Base-by-base conservation (phyloP, 2,113 vertebrate genomes). In the Rattus rattus region DNA sequence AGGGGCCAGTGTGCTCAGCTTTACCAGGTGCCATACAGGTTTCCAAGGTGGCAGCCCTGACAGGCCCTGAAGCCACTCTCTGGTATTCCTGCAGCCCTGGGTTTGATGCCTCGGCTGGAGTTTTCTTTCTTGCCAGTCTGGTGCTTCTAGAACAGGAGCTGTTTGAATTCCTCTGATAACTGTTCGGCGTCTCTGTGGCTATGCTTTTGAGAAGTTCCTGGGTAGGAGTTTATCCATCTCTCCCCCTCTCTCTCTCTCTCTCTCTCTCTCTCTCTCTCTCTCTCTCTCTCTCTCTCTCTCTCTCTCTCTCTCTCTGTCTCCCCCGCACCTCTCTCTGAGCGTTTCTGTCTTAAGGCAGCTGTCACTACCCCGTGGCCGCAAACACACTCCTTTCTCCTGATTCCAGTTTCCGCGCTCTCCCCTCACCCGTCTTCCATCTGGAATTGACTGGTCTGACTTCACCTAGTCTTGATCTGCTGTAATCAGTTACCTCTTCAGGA, bases 11-110 rank as follows among this genome's bases (percentile, higher is more conserved):
- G 39, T 30, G 59, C 81, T 19, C 14, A 19, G n/a, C 39, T 47
- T 85, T 63, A 28, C 81, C 54, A 56, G 49, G 7, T 5, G 17
- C 13, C 86, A 9, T n/a, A 69, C 13, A 52, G 0, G 22, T 43
- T 65, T 26, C 76, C 89, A 28, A 30, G 83, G 85, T 24, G 43
- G 16, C 28, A 4, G 75, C 3, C 3, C 63, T 43, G 9, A 1
- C 9, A 0, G 24, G 9, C 13, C 5, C 54, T 13, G 22, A 2
- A 0, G 0, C 26, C 30, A n/a, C n/a, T 12, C 5, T 70, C 61
- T 54, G 7, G 49, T 7, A 13, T 56, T 39, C 63, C 36, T 19
- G 2, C 16, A 22, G 14, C 22, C 69, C 36, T 12, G 1, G 1
- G 13, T 2, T 63, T 5, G 8, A 13, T 47, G 6, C 28, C 10